Conservation (phyloP, 2,113 vertebrate species). For the Catharus bicknelli region DNA sequence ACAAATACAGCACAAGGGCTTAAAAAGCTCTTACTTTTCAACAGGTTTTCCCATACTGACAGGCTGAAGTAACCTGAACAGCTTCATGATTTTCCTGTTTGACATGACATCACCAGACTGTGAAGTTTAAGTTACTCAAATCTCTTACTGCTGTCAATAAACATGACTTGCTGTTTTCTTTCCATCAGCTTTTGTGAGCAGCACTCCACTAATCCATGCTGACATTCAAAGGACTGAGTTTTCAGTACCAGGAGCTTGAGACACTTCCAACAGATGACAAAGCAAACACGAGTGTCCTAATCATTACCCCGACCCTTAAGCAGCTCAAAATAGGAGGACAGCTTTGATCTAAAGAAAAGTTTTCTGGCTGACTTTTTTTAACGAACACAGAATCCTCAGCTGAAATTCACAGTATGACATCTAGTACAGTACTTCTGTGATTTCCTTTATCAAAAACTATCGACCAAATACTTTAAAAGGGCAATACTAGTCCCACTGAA, state of each 20-base stretch:
- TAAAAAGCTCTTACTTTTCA: background rate
- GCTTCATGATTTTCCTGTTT: background rate
- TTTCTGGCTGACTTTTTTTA: background rate
- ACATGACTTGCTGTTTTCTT: background rate
- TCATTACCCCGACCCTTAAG: background rate
- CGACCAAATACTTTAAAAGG: background rate
- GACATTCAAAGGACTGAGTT: background rate
- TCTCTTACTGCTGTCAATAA: background rate
- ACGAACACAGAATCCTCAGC: background rate
- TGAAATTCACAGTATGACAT: background rate
- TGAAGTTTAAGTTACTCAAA: background rate
- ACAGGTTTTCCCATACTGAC: background rate
- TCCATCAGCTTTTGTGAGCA: background rate
- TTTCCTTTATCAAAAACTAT: background rate
- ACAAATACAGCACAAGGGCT: background rate
- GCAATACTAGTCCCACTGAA: background rate
- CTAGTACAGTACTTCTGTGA: background rate
- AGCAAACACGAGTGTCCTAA: background rate
- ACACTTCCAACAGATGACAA: background rate
- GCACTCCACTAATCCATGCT: background rate
- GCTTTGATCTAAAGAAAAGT: background rate
- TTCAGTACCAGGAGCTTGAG: background rate
- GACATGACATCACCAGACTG: background rate
- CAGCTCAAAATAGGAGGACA: background rate
- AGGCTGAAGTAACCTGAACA: background rate